Conservation (phyloP, 2,113 vertebrate genomes). For the Oryzias melastigma region DNA sequence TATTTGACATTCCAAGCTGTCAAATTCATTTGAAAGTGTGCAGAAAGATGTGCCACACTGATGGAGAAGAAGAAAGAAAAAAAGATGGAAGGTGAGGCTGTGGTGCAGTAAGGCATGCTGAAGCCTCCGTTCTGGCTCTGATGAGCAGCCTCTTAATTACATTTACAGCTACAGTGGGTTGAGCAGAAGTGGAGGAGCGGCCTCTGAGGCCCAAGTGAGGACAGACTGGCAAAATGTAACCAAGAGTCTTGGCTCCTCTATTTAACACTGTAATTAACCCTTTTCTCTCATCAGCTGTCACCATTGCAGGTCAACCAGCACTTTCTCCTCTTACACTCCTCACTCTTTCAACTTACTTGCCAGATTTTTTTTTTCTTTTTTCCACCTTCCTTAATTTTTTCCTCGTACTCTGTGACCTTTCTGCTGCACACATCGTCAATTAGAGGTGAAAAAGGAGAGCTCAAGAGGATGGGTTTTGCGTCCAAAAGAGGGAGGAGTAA, state of each 20-base stretch:
- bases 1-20: slow-evolving; percentile 49
- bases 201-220: slow-evolving; percentile 49
- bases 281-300: slow-evolving; percentile 48
- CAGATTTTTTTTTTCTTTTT: slow-evolving; percentile 32
- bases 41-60: slow-evolving; percentile 23
- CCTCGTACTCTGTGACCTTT: slow-evolving; percentile 52
- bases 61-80: slow-evolving; percentile 13
- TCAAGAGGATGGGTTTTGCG: slow-evolving; percentile 54
- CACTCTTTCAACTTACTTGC: slow-evolving; percentile 31
- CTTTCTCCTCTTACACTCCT: slow-evolving; percentile 38
- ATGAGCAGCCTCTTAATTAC: slow-evolving; percentile 75
- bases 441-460: slow-evolving; percentile 65
- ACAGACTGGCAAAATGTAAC: slow-evolving; percentile 50
- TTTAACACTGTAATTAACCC: slow-evolving; percentile 39
- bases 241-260: slow-evolving; percentile 49
- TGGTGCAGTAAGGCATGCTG: slow-evolving; percentile 52
- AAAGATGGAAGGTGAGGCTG: slow-evolving; percentile 42
- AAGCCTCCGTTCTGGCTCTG: slow-evolving; percentile 54
- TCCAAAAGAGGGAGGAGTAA: slow-evolving; percentile 62
- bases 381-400: slow-evolving; percentile 29
- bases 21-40: slow-evolving; percentile 56
- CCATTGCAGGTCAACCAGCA: slow-evolving; percentile 22
- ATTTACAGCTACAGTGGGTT: slow-evolving; percentile 66
- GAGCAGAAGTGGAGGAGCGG: slow-evolving; percentile 62
- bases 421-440: slow-evolving; percentile 71